Percentiles rank a stretch among this genome's conserved stretches.
These are phyloP conservation scores for Escarpia spicata DNA, from an alignment of 2,888 invertebrate species.

Conservation along the genomic window DNA sequence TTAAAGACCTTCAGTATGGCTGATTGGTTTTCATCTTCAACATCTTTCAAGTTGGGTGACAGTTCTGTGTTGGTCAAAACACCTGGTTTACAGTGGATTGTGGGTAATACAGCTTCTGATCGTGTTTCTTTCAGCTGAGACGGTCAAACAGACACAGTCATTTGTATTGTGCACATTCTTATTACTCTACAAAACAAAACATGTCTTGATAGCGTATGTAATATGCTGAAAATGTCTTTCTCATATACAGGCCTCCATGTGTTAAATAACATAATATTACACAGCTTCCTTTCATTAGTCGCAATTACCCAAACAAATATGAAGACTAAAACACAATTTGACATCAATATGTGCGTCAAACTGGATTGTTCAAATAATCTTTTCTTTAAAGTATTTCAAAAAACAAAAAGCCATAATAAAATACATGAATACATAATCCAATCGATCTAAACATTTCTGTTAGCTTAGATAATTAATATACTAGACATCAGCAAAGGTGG, in stretches of 20 bases:
- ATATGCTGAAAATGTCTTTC: background rate
- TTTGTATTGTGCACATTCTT: background rate
- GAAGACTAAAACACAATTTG: background rate
- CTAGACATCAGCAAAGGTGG: too few species aligned
- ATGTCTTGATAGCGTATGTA: background rate
- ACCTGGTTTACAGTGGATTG: background rate
- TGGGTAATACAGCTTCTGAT: background rate
- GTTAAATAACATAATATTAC: too few species aligned
- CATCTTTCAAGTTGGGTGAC: background rate
- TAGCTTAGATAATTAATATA: too few species aligned
- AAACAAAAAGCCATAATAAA: too few species aligned
- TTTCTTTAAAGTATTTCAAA: too few species aligned
- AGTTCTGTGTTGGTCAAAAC: background rate
- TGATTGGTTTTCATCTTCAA: background rate
- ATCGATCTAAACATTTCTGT: too few species aligned
- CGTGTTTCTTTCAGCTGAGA: background rate
- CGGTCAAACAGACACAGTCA: background rate
- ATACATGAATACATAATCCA: too few species aligned
- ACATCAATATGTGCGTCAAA: too few species aligned
- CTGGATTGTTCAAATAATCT: too few species aligned
- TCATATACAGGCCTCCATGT: too few species aligned
- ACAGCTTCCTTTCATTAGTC: background rate
- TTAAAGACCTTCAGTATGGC: background rate
- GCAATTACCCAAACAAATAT: background rate
- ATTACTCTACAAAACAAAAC: conserved; percentile 12